Percentiles rank a stretch among this genome's conserved stretches.
phyloP scores from a whole-genome alignment of 1,140 invertebrate genomes.

The Lepidurus packardi region DNA sequence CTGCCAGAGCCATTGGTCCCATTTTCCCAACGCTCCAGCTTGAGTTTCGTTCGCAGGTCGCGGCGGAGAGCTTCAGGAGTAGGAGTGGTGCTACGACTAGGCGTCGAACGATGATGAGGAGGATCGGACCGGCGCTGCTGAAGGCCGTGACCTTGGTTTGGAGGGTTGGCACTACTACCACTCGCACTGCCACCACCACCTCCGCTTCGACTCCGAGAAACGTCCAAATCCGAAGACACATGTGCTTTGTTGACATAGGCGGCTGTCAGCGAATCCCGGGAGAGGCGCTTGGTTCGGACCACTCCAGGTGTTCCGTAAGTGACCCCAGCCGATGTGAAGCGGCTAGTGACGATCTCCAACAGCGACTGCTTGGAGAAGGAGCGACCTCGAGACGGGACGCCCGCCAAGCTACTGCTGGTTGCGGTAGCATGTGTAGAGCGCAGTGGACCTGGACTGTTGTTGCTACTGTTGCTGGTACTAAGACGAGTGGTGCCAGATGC shows the following conservation, averaged over 20 bases:
- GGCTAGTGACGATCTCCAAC: constrained; percentile 61
- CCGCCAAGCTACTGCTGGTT: constrained; percentile 4
- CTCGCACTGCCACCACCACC: constrained; percentile 36
- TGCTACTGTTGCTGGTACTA: constrained; percentile 32
- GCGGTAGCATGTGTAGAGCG: constrained; percentile 40
- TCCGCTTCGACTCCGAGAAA: constrained; percentile 52
- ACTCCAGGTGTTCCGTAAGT: constrained; percentile 37
- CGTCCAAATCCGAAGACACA: constrained; percentile 64
- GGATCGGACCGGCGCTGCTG: neutral
- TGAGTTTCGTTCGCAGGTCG: constrained; percentile 59
- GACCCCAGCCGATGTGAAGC: constrained; percentile 51
- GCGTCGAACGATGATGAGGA: neutral
- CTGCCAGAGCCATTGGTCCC: constrained; percentile 36
- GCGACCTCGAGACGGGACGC: constrained; percentile 33
- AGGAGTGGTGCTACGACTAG: constrained; percentile 8
- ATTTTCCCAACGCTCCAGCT: constrained; percentile 47
- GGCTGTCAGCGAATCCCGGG: constrained; percentile 65
- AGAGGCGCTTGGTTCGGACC: constrained; percentile 53
- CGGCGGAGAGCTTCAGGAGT: constrained; percentile 48
- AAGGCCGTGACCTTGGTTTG: neutral
- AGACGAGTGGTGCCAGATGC: constrained; percentile 41
- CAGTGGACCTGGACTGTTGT: constrained; percentile 43
- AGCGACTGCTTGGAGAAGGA: constrained; percentile 54
- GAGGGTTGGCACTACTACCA: neutral
- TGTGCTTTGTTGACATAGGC: constrained; percentile 58